These are phyloP conservation scores for Isoperla grammatica DNA, from an alignment of 2,888 invertebrate species.

Conservation along the genomic window DNA sequence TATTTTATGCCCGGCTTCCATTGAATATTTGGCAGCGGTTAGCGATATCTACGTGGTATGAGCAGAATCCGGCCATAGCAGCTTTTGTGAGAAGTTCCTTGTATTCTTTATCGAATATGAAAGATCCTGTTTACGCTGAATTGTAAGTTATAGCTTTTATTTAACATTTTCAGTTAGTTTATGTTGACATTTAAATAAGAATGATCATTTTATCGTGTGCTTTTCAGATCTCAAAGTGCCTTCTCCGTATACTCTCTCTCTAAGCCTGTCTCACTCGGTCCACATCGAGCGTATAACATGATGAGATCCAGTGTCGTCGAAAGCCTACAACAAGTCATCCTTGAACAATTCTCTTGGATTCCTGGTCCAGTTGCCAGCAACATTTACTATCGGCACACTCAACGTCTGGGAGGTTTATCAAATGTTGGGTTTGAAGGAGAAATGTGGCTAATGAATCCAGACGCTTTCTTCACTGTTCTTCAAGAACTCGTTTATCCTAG, in stretches of 20 bases:
- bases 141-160: slow-evolving; percentile 23
- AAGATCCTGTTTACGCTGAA: slow-evolving; percentile 26
- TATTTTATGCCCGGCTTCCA: slow-evolving; percentile 37
- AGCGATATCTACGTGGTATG: slow-evolving; percentile 39
- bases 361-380: slow-evolving; percentile 5
- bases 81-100: slow-evolving; percentile 38
- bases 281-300: slow-evolving; percentile 20
- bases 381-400: slow-evolving; percentile 22
- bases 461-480: slow-evolving; percentile 15
- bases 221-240: slow-evolving; percentile 30
- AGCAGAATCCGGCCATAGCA: slow-evolving; percentile 37
- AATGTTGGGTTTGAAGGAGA: slow-evolving; percentile 22
- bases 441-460: slow-evolving; percentile 22
- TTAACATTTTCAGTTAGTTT: not conserved
- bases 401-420: slow-evolving; percentile 21
- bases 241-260: slow-evolving; percentile 32
- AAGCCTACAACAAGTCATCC: slow-evolving; percentile 18
- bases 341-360: slow-evolving; percentile 20
- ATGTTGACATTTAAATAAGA: not conserved
- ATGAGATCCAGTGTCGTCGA: slow-evolving; percentile 9
- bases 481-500: slow-evolving; percentile 19
- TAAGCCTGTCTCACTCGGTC: slow-evolving; percentile 27
- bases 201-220: not conserved
- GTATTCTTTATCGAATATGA: slow-evolving; percentile 33
- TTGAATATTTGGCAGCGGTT: slow-evolving; percentile 39